These are phyloP conservation scores for Calyptomena viridis DNA, from an alignment of 2,113 vertebrate genomes.

Conservation along the genomic window DNA sequence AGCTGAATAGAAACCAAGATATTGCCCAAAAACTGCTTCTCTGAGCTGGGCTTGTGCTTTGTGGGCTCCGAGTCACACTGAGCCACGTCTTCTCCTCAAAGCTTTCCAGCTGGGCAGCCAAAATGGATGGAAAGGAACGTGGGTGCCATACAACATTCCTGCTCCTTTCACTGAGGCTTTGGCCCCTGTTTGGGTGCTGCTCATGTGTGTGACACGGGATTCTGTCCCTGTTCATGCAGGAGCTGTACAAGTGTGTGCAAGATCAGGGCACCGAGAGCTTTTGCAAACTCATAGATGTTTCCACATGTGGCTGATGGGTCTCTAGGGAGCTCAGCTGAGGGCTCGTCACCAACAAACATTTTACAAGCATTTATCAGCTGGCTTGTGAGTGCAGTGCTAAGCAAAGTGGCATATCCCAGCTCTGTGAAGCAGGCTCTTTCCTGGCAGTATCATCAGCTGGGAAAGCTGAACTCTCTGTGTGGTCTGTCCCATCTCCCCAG, in stretches of 20 bases:
- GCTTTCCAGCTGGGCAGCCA: neutral
- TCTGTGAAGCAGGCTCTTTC: neutral
- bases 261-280: fast-evolving
- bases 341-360: neutral
- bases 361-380: neutral
- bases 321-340: neutral
- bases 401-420: neutral
- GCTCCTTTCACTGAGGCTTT: neutral
- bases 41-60: neutral
- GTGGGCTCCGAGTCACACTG: neutral
- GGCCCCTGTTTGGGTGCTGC: fast-evolving
- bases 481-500: neutral
- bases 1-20: neutral
- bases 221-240: neutral
- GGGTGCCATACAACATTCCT: neutral
- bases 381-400: neutral
- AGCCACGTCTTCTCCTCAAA: neutral
- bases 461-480: neutral
- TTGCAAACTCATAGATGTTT: neutral
- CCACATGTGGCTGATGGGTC: neutral
- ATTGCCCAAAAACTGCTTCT: neutral
- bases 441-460: neutral
- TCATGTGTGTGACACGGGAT: neutral
- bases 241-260: too few relatives aligned
- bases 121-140: neutral